Percentiles rank a stretch among this genome's conserved stretches.
These are phyloP conservation scores for Noctua fimbriata DNA, from an alignment of 2,888 invertebrate genomes.

Conservation along the genomic window DNA sequence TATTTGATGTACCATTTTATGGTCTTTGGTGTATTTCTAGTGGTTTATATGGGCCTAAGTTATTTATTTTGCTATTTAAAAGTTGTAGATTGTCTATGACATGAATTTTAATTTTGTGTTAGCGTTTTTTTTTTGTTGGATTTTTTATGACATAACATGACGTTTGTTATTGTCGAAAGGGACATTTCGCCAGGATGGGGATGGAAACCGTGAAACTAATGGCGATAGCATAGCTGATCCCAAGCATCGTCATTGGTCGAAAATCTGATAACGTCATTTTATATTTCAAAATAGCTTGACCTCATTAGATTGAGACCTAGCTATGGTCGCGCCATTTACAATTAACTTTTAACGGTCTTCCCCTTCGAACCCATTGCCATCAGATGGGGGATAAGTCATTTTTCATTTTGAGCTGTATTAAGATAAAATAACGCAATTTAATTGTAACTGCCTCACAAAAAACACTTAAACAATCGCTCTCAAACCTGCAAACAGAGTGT, in stretches of 20 bases:
- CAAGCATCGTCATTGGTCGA: too few species aligned
- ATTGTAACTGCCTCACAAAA: neutral
- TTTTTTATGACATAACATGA: neutral
- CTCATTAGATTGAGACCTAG: too few species aligned
- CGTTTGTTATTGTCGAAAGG: neutral
- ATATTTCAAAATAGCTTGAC: too few species aligned
- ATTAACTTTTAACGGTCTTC: too few species aligned
- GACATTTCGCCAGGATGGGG: too few species aligned
- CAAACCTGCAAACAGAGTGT: neutral
- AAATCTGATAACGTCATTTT: too few species aligned
- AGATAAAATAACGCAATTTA: neutral
- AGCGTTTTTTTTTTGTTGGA: neutral
- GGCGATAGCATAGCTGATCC: too few species aligned
- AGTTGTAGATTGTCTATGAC: neutral
- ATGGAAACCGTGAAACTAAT: too few species aligned
- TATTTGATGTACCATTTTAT: conserved; percentile 18
- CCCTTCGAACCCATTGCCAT: neutral
- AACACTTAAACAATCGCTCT: neutral
- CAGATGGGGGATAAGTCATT: neutral
- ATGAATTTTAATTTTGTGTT: neutral
- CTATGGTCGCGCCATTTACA: too few species aligned
- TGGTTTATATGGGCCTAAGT: neutral
- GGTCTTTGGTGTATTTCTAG: neutral
- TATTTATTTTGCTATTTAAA: neutral
- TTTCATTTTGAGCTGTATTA: neutral